Base-by-base conservation (phyloP, 1,140 invertebrate species). In the Geopemphigus sp. region DNA sequence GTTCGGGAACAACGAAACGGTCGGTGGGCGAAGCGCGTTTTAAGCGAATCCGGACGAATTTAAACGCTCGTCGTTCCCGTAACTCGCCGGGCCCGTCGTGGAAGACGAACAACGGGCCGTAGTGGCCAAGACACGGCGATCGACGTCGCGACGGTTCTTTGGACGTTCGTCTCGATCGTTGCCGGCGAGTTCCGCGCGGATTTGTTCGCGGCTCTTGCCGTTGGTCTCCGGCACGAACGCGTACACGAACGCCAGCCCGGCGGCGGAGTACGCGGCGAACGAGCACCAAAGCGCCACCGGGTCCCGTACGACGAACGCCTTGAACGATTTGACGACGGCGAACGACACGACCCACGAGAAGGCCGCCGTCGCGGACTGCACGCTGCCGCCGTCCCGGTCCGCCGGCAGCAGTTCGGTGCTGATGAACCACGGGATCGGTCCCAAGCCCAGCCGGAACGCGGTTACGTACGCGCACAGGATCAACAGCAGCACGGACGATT, bases 171-270 rank as follows among this genome's bases (percentile, higher is more conserved):
- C n/a, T n/a, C n/a, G n/a, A n/a, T n/a, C n/a, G 61, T 24, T 26
- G 29, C 6, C n/a, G 22, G 15, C 63, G 47, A 91, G 86, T 83
- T 90, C 89, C 26, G 85, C 86, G 84, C 93, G 92, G 83, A 98
- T 95, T 85, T 96, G 91, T 70, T 93, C 90, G 19, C 92, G 87
- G 29, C 88, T 92, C 85, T 93, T 95, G 3, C 95, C 95, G 85
- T 95, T 96, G 0, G 95, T 98, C 88, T 98, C 96, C 0, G 94
- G 94, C 15, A 98, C 88, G 39, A 91, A 85, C 45, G 93, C 87
- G 50, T 89, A 89, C 14, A 93, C 89, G 84, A 94, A 94, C n/a
- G 92, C 82, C 0, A 92, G 88, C 0, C 91, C 92, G 3, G 88
- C 93, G 94, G 82, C 95, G 89, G 1, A 84, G 86, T n/a, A 91